Base-by-base conservation (phyloP, 1,140 invertebrate genomes). In the Drosophila sproati region DNA sequence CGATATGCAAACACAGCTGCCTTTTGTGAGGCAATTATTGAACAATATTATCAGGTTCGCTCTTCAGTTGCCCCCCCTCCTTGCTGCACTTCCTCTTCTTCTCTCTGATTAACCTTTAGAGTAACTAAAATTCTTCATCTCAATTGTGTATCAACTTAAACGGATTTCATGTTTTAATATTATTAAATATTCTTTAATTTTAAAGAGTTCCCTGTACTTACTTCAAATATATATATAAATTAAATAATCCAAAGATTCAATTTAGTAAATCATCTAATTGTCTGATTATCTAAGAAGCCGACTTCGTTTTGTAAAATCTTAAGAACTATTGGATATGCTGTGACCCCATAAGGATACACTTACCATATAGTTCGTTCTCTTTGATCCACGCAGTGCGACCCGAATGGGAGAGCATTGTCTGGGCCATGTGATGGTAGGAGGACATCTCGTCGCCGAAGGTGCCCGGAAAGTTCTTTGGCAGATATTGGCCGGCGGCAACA, bases 291-390 rank as follows among this genome's bases (percentile, higher is more conserved):
- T 20, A 20, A 20, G 1, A 20, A 20, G 20, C 20, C 20, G 20
- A 20, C 20, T 20, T 20, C 20, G 20, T 20, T 20, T 20, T 20
- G 20, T 20, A 20, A 20, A 20, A 0, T 20, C 20, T 20, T 20
- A 20, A 20, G 20, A 20, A 20, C 20, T 20, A 20, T 20, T 20
- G 20, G 1, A 20, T 20, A 20, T 20, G 1, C 20, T 0, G 20
- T 20, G 20, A 0, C 0, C 20, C 20, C 20, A 34, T 34, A 2
- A 34, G 34, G 34, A 34, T 0, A 28, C 28, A 92, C 91, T 89
- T 41, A 92, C 91, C 91, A 56, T 92, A 92, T 43, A 92, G 61
- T 35, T 92, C 91, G 48, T 90, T 92, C 61, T 92, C 91, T 56
- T 92, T 91, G 56, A 92, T 91, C 91, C 91, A 92, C 28, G 91